Percentiles rank a stretch among this genome's conserved stretches.
Conservation (phyloP, 1,140 invertebrate species). For the Sitobion miscanthi region DNA sequence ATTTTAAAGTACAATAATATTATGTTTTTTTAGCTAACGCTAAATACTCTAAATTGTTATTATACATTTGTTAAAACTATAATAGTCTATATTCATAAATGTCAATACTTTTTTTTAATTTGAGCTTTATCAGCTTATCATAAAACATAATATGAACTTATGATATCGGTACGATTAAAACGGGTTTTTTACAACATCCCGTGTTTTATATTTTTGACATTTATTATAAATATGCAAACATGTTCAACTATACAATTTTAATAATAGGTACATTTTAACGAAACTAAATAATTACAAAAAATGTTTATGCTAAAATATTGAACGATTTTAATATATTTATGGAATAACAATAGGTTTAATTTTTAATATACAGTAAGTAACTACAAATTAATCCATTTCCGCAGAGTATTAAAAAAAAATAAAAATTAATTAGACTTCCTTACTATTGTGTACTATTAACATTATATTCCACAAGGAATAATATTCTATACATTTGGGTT, state of each 20-base stretch:
- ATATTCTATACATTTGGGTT: not conserved
- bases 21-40: not conserved
- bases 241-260: too few relatives aligned
- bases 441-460: not conserved
- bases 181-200: too few relatives aligned
- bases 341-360: too few relatives aligned
- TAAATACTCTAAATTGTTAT: not conserved
- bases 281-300: not conserved
- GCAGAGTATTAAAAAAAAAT: not conserved
- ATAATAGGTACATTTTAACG: not conserved
- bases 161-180: too few relatives aligned
- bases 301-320: too few relatives aligned
- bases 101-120: not conserved
- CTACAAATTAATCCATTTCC: not conserved
- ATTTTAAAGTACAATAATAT: not conserved
- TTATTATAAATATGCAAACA: too few relatives aligned
- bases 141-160: too few relatives aligned
- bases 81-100: not conserved
- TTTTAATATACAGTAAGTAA: not conserved
- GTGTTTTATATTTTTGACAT: too few relatives aligned
- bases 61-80: not conserved
- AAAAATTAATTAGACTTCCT: not conserved
- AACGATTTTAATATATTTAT: too few relatives aligned
- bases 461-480: not conserved
- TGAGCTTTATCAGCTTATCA: not conserved